Evolutionary conservation across 2,113 vertebrate genomes (phyloP).

Genomic region (Saguinus midas): DNA sequence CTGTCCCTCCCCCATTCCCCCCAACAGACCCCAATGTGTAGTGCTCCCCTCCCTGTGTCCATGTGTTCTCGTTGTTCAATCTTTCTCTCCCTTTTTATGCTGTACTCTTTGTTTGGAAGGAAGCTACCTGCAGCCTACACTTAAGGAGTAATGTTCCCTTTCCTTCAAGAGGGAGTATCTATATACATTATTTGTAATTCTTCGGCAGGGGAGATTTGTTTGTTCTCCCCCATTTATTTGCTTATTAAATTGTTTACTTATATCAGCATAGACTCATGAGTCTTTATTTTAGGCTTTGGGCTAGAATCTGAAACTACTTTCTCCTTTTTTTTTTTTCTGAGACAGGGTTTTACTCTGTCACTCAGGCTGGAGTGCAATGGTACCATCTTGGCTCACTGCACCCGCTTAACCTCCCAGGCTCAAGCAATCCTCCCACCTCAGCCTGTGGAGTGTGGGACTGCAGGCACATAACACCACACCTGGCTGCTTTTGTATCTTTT

Average conservation of each 20-base stretch:
- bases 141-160: background rate
- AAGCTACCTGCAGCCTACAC: background rate
- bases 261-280: background rate
- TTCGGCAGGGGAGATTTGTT: background rate
- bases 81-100: background rate
- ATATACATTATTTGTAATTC: background rate
- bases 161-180: background rate
- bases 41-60: too few relatives aligned
- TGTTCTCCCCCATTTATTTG: background rate
- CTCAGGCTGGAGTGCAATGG: too few relatives aligned
- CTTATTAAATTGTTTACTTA: background rate
- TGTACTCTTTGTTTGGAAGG: background rate
- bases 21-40: too few relatives aligned
- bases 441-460: too few relatives aligned
- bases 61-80: background rate
- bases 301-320: background rate
- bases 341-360: too few relatives aligned
- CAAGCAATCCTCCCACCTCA: too few relatives aligned
- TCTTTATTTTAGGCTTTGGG: background rate
- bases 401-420: too few relatives aligned
- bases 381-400: too few relatives aligned
- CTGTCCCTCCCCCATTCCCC: too few relatives aligned
- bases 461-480: too few relatives aligned
- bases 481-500: too few relatives aligned
- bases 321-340: background rate